Conservation (phyloP, 1,140 invertebrate genomes). For the Olivierus martensii region DNA sequence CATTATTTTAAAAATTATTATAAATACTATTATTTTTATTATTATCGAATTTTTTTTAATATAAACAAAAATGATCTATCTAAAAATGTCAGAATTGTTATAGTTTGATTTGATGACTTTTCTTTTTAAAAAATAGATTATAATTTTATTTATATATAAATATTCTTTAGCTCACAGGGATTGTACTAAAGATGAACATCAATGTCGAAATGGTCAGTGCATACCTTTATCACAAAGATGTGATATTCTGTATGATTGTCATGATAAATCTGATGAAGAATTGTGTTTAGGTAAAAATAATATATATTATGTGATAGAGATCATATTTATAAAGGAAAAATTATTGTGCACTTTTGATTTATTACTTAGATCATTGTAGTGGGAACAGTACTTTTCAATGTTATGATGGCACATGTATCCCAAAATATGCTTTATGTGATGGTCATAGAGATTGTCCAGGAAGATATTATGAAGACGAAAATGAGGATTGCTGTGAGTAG, state of each 20-base stretch:
- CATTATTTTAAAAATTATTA: too few relatives aligned
- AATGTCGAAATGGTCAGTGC: slow-evolving; percentile 22
- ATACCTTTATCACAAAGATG: slow-evolving; percentile 18
- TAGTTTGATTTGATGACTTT: too few relatives aligned
- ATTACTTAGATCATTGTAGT: slow-evolving; percentile 19
- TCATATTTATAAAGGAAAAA: too few relatives aligned
- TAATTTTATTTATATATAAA: too few relatives aligned
- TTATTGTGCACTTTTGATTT: too few relatives aligned
- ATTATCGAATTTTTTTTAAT: too few relatives aligned
- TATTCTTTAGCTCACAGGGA: slow-evolving; percentile 7
- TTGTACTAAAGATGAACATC: slow-evolving; percentile 17
- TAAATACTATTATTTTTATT: too few relatives aligned
- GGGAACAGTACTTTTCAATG: slow-evolving; percentile 23
- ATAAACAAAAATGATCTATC: too few relatives aligned
- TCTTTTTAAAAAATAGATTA: too few relatives aligned
- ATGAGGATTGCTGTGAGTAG: slow-evolving; percentile 17
- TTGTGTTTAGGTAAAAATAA: slow-evolving; percentile 13
- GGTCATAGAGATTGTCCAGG: slow-evolving; percentile 23
- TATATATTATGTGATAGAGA: too few relatives aligned
- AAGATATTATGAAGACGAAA: slow-evolving; percentile 26
- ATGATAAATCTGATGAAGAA: slow-evolving; percentile 15
- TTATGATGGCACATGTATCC: slow-evolving; percentile 26
- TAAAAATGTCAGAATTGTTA: too few relatives aligned
- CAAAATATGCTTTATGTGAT: slow-evolving; percentile 22
- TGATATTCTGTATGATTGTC: slow-evolving; percentile 19